These are phyloP conservation scores for Mus minutoides DNA, from an alignment of 2,797 vertebrate genomes.

Conservation along the genomic window DNA sequence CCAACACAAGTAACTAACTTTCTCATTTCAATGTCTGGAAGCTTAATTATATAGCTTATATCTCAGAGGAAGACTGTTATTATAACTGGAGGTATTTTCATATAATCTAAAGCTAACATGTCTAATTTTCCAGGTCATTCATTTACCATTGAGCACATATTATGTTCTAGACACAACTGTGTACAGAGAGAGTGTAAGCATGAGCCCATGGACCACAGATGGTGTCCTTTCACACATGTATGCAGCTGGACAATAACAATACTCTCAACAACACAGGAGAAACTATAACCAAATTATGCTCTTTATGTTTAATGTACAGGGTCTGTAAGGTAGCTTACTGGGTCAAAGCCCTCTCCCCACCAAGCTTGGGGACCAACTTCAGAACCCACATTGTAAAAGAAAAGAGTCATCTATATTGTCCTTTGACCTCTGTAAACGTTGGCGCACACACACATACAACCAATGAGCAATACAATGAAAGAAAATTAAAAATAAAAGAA, in stretches of 20 bases:
- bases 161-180: background rate
- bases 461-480: background rate
- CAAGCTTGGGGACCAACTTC: background rate
- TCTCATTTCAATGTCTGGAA: slow-evolving; percentile 1
- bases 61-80: background rate
- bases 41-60: background rate
- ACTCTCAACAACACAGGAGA: background rate
- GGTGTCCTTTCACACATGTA: background rate
- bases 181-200: background rate
- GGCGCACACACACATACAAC: no score
- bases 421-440: background rate
- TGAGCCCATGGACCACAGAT: background rate
- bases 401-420: background rate
- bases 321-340: background rate
- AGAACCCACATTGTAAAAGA: background rate
- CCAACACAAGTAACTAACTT: background rate
- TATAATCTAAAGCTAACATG: background rate
- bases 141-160: background rate
- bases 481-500: background rate
- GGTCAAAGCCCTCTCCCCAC: background rate
- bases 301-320: background rate
- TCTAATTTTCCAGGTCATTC: background rate
- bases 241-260: background rate
- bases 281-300: background rate
- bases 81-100: slow-evolving; percentile 19